Evolutionary conservation across 1,140 invertebrate genomes (phyloP).

Genomic region (Sipha flava): DNA sequence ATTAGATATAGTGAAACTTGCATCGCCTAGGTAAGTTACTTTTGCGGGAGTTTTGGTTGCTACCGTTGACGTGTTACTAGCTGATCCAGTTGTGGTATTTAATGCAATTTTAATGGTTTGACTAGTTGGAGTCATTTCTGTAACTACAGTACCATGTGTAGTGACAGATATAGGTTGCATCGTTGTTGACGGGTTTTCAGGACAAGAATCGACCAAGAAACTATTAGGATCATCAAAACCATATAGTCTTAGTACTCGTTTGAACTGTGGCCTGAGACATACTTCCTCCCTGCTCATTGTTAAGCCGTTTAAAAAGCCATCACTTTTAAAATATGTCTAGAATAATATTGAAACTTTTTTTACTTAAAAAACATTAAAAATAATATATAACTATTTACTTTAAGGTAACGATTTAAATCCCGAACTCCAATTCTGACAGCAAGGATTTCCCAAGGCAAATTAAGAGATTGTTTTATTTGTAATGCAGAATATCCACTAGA

Average conservation of each 20-base stretch:
- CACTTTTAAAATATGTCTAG: constrained; percentile 69
- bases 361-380: neutral
- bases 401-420: constrained; percentile 64
- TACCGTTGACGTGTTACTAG: neutral
- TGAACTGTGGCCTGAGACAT: constrained; percentile 58
- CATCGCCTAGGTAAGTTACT: neutral
- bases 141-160: constrained; percentile 14
- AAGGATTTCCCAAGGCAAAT: constrained; percentile 59
- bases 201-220: constrained; percentile 30
- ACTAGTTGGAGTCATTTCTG: constrained; percentile 24
- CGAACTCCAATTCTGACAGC: constrained; percentile 64
- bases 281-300: constrained; percentile 67
- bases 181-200: neutral
- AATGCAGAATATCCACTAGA: constrained; percentile 56
- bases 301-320: constrained; percentile 67
- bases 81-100: neutral
- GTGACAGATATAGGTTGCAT: neutral
- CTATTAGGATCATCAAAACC: constrained; percentile 54
- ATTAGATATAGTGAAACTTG: neutral
- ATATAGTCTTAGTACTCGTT: constrained; percentile 62
- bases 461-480: constrained; percentile 58
- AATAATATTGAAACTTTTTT: constrained; percentile 40
- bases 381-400: constrained; percentile 48
- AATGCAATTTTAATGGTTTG: constrained; percentile 19
- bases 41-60: neutral